Evolutionary conservation across 2,888 invertebrate genomes (phyloP).

Genomic region (Molanna angustata): DNA sequence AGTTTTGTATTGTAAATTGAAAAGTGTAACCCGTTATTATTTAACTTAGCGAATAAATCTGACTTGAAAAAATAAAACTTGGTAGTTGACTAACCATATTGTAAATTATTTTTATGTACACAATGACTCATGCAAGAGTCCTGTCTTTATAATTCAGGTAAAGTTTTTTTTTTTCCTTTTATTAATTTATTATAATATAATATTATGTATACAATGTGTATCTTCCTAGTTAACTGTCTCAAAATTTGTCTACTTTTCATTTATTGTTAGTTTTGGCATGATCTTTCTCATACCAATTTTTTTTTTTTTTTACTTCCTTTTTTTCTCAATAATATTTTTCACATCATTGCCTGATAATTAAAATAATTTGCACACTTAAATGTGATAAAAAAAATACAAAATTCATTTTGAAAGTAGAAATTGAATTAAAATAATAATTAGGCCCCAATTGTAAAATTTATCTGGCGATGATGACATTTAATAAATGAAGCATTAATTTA

Average conservation of each 20-base stretch:
- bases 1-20: constrained; percentile 23
- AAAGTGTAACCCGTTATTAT: constrained; percentile 25
- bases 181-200: too few species aligned
- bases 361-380: too few species aligned
- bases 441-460: background rate
- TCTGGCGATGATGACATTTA: background rate
- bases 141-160: constrained; percentile 25
- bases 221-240: background rate
- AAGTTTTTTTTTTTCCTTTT: constrained; percentile 23
- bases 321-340: constrained; percentile 1
- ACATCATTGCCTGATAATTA: background rate
- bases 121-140: constrained; percentile 12
- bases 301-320: too few species aligned
- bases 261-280: background rate
- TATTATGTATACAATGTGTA: too few species aligned
- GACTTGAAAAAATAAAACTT: constrained; percentile 18
- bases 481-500: background rate
- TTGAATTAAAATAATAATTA: too few species aligned
- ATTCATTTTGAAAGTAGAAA: too few species aligned
- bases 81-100: constrained; percentile 15
- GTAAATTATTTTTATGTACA: constrained; percentile 18
- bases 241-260: background rate
- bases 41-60: constrained; percentile 28
- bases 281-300: background rate
- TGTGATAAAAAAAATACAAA: too few species aligned